Evolutionary conservation across 2,113 vertebrate genomes (phyloP).

Genomic region (Ctenomys sociabilis): DNA sequence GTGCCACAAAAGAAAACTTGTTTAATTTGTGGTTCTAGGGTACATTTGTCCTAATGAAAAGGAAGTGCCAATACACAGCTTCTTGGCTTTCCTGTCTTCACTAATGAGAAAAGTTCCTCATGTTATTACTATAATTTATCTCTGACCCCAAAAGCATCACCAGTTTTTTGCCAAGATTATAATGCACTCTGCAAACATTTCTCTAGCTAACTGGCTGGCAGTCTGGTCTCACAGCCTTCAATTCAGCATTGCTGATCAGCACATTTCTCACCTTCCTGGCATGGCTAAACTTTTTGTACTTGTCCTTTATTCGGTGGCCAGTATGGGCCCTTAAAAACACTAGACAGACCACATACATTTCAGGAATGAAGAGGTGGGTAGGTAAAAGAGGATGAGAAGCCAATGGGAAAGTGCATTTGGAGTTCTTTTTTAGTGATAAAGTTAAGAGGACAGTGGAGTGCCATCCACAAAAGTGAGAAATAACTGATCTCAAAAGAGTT

Average conservation of each 20-base stretch:
- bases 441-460: not conserved
- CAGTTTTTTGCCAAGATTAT: not conserved
- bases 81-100: not conserved
- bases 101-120: not conserved
- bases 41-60: not conserved
- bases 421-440: not conserved
- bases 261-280: not conserved
- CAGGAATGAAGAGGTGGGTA: not conserved
- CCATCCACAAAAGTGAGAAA: not conserved
- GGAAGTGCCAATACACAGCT: not conserved
- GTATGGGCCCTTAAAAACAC: not conserved
- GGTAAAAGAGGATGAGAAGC: not conserved
- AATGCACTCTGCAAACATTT: not conserved
- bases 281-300: not conserved
- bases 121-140: not conserved
- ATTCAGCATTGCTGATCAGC: not conserved
- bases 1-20: not conserved
- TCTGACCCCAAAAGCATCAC: not conserved
- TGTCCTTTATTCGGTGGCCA: not conserved
- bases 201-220: not conserved
- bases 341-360: not conserved
- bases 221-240: rapidly evolving
- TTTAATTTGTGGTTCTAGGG: not conserved
- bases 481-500: not conserved
- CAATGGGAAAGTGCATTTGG: not conserved